Base-by-base conservation (phyloP, 2,888 invertebrate genomes). In the Chironomus riparius region DNA sequence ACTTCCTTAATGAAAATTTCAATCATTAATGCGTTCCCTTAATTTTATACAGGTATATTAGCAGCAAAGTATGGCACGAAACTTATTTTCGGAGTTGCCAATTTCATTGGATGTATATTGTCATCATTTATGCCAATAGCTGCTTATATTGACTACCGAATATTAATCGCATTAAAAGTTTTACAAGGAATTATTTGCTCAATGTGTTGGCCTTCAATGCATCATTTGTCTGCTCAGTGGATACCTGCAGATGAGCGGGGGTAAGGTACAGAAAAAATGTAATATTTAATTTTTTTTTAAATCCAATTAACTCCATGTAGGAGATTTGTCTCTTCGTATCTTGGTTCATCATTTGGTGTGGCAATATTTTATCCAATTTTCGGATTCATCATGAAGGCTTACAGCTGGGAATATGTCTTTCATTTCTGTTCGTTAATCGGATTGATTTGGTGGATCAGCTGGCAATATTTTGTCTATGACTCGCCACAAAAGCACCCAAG, bases 191-290 rank as follows among this genome's bases (percentile, higher is more conserved):
- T 92, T 4, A 83, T 89, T 74, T 87, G 89, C 80, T 92, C 92
- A 83, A 85, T 89, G 24, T 85, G 88, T 4, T 92, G 91, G 88
- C 93, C 93, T 2, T 88, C 91, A 2, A 91, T 92, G 91, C 91
- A 93, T 81, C 86, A 90, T 24, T 86, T 94, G 85, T 90, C 92
- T 78, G 91, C 92, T 0, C 87, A 89, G 79, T 94, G 94, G 94
- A 92, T 93, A 73, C 93, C 93, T 13, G 91, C 91, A 0, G 86
- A 91, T 78, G 94, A 94, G 81, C 86, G 93, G 76, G 90, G 47
- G 18, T 62, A 22, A 18, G 6, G 5, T 28, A 38, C 2, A 10
- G 1, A 38, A 38, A n/a, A n/a, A n/a, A n/a, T n/a, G n/a, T n/a
- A n/a, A n/a, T n/a, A 28, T 38, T 38, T 38, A 10, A 2, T 38